phyloP scores from a whole-genome alignment of 2,888 invertebrate genomes.

The Drosophila aldrichi region DNA sequence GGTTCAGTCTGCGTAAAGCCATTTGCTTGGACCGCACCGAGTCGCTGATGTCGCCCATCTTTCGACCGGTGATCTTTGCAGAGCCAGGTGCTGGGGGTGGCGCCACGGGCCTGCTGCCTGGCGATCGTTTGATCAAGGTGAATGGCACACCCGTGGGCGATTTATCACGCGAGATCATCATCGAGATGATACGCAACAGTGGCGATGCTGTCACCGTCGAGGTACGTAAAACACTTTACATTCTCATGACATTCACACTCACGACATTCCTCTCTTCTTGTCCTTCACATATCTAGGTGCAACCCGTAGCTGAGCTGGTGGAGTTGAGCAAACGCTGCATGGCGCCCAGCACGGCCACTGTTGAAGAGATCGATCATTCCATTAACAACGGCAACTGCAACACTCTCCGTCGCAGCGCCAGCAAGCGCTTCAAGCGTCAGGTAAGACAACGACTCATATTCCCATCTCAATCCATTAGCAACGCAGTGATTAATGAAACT shows the following conservation, averaged over 20 bases:
- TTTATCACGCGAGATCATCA: conserved; percentile 94
- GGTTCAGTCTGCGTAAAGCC: conserved; percentile 95
- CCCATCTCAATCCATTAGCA: conserved; percentile 27
- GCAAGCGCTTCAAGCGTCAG: conserved; percentile 89
- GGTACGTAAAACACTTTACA: conserved; percentile 86
- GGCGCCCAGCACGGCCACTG: conserved; percentile 73
- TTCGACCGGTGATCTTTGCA: conserved; percentile 92
- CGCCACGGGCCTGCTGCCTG: conserved; percentile 95
- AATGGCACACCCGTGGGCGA: conserved; percentile 94
- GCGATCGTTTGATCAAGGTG: conserved; percentile 96
- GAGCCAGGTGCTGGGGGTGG: conserved; percentile 93
- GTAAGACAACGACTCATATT: conserved; percentile 58
- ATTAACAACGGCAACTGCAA: conserved; percentile 87
- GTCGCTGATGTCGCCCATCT: conserved; percentile 83
- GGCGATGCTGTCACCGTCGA: conserved; percentile 93
- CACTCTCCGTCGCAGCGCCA: conserved; percentile 93
- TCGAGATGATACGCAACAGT: conserved; percentile 95
- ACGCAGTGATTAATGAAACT: conserved; percentile 51
- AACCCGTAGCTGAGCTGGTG: conserved; percentile 96
- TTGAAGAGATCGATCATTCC: conserved; percentile 82
- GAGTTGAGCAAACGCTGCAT: conserved; percentile 93
- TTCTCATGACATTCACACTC: background rate
- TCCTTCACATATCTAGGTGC: conserved; percentile 88
- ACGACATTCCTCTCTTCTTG: background rate
- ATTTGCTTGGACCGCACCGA: conserved; percentile 90